phyloP scores from a whole-genome alignment of 1,140 invertebrate genomes.

The Lamellibrachia luymesi region DNA sequence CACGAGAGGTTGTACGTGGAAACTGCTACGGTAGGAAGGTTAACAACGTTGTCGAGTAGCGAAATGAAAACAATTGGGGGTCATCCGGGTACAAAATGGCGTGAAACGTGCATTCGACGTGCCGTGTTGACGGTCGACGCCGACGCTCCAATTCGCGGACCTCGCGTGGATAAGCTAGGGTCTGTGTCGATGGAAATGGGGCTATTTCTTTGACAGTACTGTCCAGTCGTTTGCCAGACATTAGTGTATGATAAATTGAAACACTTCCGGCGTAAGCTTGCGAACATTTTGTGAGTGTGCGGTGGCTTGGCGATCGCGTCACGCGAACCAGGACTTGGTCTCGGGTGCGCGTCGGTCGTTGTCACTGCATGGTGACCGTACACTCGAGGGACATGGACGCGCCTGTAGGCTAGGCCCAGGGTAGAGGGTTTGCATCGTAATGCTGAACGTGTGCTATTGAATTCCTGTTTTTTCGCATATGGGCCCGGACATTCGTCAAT shows the following conservation, averaged over 20 bases:
- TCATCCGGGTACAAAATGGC: neutral
- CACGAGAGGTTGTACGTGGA: neutral
- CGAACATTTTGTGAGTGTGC: neutral
- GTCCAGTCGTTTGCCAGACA: neutral
- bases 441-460: neutral
- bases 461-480: neutral
- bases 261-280: neutral
- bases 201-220: neutral
- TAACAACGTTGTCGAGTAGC: neutral
- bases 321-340: neutral
- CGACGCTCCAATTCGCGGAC: slow-evolving; percentile 2
- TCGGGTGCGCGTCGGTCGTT: neutral
- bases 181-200: neutral
- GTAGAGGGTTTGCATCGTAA: neutral
- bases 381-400: neutral
- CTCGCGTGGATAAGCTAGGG: neutral
- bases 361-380: neutral
- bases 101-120: neutral
- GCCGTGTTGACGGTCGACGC: neutral
- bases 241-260: neutral
- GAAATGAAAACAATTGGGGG: neutral
- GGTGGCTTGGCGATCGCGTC: neutral
- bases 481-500: neutral
- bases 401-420: neutral
- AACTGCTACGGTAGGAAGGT: neutral